phyloP scores from a whole-genome alignment of 2,888 invertebrate species.

The Xestia c-nigrum region DNA sequence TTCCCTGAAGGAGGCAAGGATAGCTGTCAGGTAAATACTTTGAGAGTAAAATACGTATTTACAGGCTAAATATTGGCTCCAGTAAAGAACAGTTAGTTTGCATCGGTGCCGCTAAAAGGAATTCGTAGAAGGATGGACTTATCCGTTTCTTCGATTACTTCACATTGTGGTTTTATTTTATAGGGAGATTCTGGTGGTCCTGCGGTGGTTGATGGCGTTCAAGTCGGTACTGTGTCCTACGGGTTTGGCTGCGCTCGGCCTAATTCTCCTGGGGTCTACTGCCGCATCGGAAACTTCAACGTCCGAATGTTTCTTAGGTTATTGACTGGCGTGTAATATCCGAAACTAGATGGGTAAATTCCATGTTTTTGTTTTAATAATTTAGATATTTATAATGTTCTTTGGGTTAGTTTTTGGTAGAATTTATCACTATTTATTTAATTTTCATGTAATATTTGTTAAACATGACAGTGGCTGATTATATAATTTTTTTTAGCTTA shows the following conservation, averaged over 20 bases:
- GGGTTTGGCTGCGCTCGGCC: conserved; percentile 77
- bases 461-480: too few relatives aligned
- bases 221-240: conserved; percentile 75
- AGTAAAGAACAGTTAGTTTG: too few relatives aligned
- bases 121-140: too few relatives aligned
- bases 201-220: conserved; percentile 67
- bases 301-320: neutral
- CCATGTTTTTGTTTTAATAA: neutral
- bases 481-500: too few relatives aligned
- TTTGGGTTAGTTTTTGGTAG: too few relatives aligned
- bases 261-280: conserved; percentile 77
- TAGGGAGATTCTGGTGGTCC: conserved; percentile 84
- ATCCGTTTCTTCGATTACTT: neutral
- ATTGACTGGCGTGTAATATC: conserved; percentile 5
- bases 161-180: conserved; percentile 19
- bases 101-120: neutral
- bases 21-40: conserved; percentile 81
- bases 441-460: too few relatives aligned
- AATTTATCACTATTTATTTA: too few relatives aligned
- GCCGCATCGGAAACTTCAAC: neutral
- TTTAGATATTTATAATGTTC: too few relatives aligned
- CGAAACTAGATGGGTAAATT: neutral
- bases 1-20: conserved; percentile 83
- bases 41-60: neutral
- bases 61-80: too few relatives aligned